phyloP scores from a whole-genome alignment of 2,888 invertebrate genomes.

The Zele albiditarsus region DNA sequence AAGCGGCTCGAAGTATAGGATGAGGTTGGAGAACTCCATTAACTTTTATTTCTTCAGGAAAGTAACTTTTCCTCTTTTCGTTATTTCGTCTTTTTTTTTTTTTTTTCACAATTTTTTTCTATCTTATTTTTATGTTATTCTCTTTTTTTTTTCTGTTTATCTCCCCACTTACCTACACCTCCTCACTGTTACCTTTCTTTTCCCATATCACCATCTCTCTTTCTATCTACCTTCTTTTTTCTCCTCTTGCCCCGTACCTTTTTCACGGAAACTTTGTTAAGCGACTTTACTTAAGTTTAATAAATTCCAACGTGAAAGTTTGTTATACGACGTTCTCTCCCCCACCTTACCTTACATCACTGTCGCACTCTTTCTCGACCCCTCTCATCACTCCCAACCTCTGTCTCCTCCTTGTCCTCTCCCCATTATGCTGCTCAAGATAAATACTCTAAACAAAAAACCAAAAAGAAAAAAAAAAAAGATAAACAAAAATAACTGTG shows the following conservation, averaged over 20 bases:
- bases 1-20: conserved; percentile 45
- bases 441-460: neutral
- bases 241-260: conserved; percentile 43
- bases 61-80: conserved; percentile 62
- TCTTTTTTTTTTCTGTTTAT: conserved; percentile 45
- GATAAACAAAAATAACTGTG: conserved; percentile 33
- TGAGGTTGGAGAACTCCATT: conserved; percentile 66
- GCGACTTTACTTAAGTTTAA: conserved; percentile 71
- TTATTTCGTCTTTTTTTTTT: conserved; percentile 44
- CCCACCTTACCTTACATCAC: neutral
- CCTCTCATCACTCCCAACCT: neutral
- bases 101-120: conserved; percentile 41
- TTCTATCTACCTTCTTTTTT: conserved; percentile 24
- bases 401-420: neutral
- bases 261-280: conserved; percentile 67
- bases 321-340: conserved; percentile 42
- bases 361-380: neutral
- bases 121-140: no score
- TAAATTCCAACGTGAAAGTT: conserved; percentile 70
- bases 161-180: conserved; percentile 42
- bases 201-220: conserved; percentile 12
- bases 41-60: conserved; percentile 71
- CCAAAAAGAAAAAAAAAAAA: neutral
- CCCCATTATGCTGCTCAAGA: neutral
- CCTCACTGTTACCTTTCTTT: conserved; percentile 18